Percentiles rank a stretch among this genome's conserved stretches.
Evolutionary conservation across 2,888 invertebrate genomes (phyloP).

Genomic region (Chymomyza fuscimana): DNA sequence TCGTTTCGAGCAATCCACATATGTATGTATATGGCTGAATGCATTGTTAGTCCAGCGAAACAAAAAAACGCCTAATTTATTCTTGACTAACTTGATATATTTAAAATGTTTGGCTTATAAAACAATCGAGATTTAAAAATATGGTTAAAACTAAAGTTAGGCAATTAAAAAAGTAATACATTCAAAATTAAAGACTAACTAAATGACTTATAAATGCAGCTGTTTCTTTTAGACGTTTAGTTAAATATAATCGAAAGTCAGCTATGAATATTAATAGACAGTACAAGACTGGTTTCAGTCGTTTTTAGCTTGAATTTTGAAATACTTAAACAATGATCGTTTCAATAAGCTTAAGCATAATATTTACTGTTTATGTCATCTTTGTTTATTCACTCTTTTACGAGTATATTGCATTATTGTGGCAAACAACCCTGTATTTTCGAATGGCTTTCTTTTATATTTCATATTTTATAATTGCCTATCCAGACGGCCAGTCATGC

Average conservation of each 20-base stretch:
- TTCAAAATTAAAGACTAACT: background rate
- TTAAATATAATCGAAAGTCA: background rate
- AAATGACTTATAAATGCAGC: background rate
- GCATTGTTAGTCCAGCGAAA: too few relatives aligned
- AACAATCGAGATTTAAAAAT: background rate
- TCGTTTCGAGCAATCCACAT: too few relatives aligned
- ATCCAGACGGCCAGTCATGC: conserved; percentile 83
- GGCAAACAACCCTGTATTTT: conserved; percentile 12
- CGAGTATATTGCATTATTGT: conserved; percentile 5
- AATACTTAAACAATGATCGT: conserved; percentile 11
- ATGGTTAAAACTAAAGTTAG: background rate
- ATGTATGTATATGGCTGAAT: too few relatives aligned
- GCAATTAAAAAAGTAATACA: background rate
- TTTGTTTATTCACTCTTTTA: conserved; percentile 22
- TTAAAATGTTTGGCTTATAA: conserved; percentile 14
- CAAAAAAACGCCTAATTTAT: background rate
- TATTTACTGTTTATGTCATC: conserved; percentile 13
- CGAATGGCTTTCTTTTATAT: conserved; percentile 12
- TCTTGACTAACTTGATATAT: background rate
- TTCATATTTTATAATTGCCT: background rate
- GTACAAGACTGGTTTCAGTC: conserved; percentile 1
- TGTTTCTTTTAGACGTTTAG: background rate
- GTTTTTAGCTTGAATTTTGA: conserved; percentile 12
- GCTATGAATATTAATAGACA: background rate
- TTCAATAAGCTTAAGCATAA: conserved; percentile 12